These are phyloP conservation scores for Coranthus polyacanthus DNA, from an alignment of 2,797 vertebrate species.

Conservation along the genomic window DNA sequence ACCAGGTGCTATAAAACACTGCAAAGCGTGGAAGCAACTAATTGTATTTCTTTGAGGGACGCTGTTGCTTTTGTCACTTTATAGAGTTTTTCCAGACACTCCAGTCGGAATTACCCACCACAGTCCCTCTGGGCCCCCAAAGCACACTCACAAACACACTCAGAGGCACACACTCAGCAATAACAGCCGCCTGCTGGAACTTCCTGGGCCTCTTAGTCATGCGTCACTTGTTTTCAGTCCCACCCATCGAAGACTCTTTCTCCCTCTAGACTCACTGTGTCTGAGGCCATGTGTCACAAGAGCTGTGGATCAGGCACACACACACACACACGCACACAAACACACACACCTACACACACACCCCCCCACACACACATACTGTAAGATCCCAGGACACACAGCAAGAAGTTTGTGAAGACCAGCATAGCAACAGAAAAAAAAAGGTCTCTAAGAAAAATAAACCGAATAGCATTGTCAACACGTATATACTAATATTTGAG, in stretches of 20 bases:
- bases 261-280: slow-evolving; percentile 64
- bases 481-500: slow-evolving; percentile 36
- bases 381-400: slow-evolving; percentile 40
- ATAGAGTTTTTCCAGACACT: slow-evolving; percentile 74
- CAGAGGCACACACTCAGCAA: slow-evolving; percentile 67
- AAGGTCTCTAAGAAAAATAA: slow-evolving; percentile 36
- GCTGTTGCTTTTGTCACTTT: slow-evolving; percentile 73
- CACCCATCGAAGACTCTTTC: slow-evolving; percentile 69
- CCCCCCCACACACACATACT: slow-evolving; percentile 3
- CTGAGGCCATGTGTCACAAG: slow-evolving; percentile 68
- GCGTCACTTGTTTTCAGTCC: slow-evolving; percentile 82
- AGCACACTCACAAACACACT: slow-evolving; percentile 54
- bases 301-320: slow-evolving; percentile 42
- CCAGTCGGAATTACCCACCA: slow-evolving; percentile 73
- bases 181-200: slow-evolving; percentile 77
- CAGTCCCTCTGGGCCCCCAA: slow-evolving; percentile 63
- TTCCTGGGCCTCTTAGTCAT: slow-evolving; percentile 80
- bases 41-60: slow-evolving; percentile 51
- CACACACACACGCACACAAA: slow-evolving; percentile 3
- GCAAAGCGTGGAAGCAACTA: slow-evolving; percentile 12
- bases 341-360: slow-evolving; percentile 2
- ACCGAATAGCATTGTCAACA: slow-evolving; percentile 11
- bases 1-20: slow-evolving; percentile 12
- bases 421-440: slow-evolving; percentile 41
- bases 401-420: slow-evolving; percentile 26